Evolutionary conservation across 1,140 invertebrate species (phyloP).

Genomic region (Meloidogyne floridensis): DNA sequence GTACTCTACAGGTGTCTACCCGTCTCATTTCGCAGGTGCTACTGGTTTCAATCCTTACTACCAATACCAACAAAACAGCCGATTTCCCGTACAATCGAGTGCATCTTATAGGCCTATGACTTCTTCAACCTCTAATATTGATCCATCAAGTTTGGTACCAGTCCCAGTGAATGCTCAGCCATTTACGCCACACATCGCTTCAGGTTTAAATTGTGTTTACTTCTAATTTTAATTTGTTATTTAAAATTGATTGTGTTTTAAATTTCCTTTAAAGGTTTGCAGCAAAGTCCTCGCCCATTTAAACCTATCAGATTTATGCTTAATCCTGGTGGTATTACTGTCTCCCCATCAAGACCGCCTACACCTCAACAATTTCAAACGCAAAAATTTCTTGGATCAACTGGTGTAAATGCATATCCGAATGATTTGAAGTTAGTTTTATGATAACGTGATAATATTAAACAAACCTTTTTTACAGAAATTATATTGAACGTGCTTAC

Average conservation of each 20-base stretch:
- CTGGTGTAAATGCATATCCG: conserved; percentile 19
- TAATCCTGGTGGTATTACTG: background rate
- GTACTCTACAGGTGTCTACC: background rate
- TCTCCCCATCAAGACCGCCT: background rate
- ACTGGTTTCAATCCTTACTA: conserved; percentile 22
- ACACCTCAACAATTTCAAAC: background rate
- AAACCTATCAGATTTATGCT: conserved; percentile 33
- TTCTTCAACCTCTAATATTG: background rate
- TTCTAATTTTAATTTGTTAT: background rate
- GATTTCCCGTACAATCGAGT: background rate
- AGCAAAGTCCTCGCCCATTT: conserved; percentile 12
- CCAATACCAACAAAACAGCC: conserved; percentile 13
- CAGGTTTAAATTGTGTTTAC: conserved; percentile 4
- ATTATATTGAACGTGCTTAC: conserved; percentile 49
- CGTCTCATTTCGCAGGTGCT: conserved; percentile 5
- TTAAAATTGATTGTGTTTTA: background rate
- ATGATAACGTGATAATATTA: background rate
- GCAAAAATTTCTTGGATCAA: conserved; percentile 31
- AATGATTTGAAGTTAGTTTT: conserved; percentile 20
- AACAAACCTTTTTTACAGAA: conserved; percentile 24
- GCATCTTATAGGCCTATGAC: background rate
- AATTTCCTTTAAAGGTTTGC: conserved; percentile 22
- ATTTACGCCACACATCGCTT: conserved; percentile 13
- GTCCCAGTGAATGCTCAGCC: conserved; percentile 6
- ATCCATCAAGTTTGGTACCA: background rate